A percentile compares a stretch with the other conserved stretches of the same genome.
phyloP scores from a whole-genome alignment of 2,888 invertebrate genomes.

The Stenolophus ochropezus region DNA sequence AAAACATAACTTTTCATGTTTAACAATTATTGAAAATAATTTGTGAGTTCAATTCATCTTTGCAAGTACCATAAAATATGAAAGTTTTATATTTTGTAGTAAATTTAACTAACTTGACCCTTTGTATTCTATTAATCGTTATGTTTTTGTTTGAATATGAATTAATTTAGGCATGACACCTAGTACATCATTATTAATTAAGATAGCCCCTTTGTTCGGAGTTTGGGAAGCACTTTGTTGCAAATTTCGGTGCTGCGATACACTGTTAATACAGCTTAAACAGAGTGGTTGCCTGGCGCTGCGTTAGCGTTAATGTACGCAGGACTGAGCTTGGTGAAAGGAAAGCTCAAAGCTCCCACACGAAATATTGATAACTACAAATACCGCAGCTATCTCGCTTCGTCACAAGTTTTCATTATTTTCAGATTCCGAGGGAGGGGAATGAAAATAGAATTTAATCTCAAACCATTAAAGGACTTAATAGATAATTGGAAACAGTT shows the following conservation, averaged over 20 bases:
- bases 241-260: constrained; percentile 29
- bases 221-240: background rate
- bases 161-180: background rate
- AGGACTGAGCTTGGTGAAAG: background rate
- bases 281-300: constrained; percentile 31
- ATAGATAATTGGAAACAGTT: background rate
- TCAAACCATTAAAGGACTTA: background rate
- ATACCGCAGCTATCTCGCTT: background rate
- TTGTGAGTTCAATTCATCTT: too few species aligned
- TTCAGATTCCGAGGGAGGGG: too few species aligned
- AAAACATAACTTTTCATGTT: too few species aligned
- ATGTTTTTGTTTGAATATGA: too few species aligned
- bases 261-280: constrained; percentile 47
- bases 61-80: too few species aligned
- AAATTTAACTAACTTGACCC: too few species aligned
- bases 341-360: background rate
- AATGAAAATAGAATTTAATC: background rate
- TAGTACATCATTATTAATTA: background rate
- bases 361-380: background rate
- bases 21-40: too few species aligned
- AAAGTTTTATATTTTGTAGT: too few species aligned
- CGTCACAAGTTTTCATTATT: background rate
- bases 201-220: background rate
- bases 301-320: constrained; percentile 6
- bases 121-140: too few species aligned